Base-by-base conservation (phyloP, 2,113 vertebrate genomes). In the Otis tarda region DNA sequence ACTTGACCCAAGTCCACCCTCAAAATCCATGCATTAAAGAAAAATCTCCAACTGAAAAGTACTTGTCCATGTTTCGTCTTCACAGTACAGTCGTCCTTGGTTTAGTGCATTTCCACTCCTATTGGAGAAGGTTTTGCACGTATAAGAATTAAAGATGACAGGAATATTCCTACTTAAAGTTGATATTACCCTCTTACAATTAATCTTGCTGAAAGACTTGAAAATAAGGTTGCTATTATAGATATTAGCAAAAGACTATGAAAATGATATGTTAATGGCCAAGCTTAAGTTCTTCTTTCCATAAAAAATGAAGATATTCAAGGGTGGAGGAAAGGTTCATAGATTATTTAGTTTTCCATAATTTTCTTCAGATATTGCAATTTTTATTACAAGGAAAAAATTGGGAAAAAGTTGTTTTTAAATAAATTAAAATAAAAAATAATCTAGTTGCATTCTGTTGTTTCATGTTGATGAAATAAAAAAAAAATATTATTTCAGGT, bases 341-440 rank as follows among this genome's bases (percentile, higher is more conserved):
- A 16, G 8, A 64, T 63, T 53, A 70, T 79, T 75, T 70, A 0
- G 16, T 63, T 94, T 92, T 70, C 9, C 7, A 35, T 43, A 8
- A 0, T 52, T 78, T 82, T 63, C 49, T 31, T 9, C 19, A 86
- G 12, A 24, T 83, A 50, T 7, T 76, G 2, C 1, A 37, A 28
- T 90, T 74, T 78, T 11, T 61, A 52, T 27, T 64, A 2, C 9
- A 43, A 83, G 49, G 5, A 24, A 89, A 80, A 80, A 74, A 39
- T 5, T 1, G 2, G 2, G 6, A 15, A 45, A 78, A 31, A 2
- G 1, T 30, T 39, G 2, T 60, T 74, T 89, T 12, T 74, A 59
- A 73, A 57, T 6, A 14, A 80, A 71, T 50, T 10, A 76, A 63
- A 43, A 33, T 55, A 61, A 63, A 10, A 80, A 57, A 56, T 8